A percentile compares a stretch with the other conserved stretches of the same genome.
Evolutionary conservation across 2,797 vertebrate species (phyloP).

Genomic region (Mico argentatus): DNA sequence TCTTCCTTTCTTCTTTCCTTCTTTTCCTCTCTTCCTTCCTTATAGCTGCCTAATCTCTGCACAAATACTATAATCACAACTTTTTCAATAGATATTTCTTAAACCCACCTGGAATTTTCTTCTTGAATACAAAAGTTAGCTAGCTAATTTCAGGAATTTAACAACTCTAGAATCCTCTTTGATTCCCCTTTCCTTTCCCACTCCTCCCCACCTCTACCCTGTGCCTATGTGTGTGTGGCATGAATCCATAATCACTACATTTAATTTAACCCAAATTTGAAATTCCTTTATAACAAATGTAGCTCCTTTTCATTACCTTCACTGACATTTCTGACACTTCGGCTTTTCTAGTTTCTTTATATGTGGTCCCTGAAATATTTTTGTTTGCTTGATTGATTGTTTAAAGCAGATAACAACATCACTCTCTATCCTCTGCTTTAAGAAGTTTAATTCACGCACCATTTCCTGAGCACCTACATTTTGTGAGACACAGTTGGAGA

Average conservation of each 20-base stretch:
- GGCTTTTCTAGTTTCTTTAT: neutral
- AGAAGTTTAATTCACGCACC: neutral
- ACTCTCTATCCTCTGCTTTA: neutral
- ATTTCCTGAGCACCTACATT: constrained; percentile 25
- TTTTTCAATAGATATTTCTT: constrained; percentile 5
- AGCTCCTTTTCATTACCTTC: neutral
- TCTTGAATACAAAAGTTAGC: constrained; percentile 12
- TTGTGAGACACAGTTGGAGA: neutral
- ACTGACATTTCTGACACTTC: neutral
- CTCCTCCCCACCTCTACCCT: neutral
- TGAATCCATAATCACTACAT: neutral
- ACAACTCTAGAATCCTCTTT: neutral
- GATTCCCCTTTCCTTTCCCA: neutral
- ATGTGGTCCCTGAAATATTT: neutral
- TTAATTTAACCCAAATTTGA: neutral
- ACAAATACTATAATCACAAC: neutral
- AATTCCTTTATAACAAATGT: neutral
- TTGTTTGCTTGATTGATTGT: neutral
- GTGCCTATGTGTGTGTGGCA: neutral
- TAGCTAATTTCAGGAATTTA: neutral
- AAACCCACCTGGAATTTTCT: constrained; percentile 3
- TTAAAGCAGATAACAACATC: neutral
- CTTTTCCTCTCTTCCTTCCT: neutral
- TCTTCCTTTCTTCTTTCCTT: too few relatives aligned
- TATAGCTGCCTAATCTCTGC: neutral